Percentiles rank a stretch among this genome's conserved stretches.
These are phyloP conservation scores for Anableps anableps DNA, from an alignment of 2,797 vertebrate species.

Conservation along the genomic window DNA sequence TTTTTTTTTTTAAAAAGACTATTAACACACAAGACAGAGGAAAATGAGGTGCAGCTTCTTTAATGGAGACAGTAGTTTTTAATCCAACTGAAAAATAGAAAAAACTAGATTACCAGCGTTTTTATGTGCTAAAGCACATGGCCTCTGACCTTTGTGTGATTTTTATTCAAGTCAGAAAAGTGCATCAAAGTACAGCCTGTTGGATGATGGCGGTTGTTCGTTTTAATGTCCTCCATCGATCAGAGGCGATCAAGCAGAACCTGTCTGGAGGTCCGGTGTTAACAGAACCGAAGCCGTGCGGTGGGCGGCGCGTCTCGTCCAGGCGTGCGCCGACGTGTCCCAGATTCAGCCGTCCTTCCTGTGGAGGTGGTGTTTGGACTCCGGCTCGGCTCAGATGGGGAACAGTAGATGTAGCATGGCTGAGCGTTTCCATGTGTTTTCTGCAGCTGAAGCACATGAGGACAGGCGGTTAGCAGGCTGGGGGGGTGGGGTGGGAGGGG, in stretches of 20 bases:
- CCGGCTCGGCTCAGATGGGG: conserved; percentile 60
- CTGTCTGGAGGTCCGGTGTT: conserved; percentile 23
- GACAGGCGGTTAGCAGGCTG: conserved; percentile 34
- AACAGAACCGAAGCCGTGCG: conserved; percentile 8
- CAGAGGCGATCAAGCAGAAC: not conserved
- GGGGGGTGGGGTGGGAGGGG: conserved; percentile 31
- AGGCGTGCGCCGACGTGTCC: conserved; percentile 34
- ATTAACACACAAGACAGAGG: not conserved
- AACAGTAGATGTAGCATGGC: conserved; percentile 72
- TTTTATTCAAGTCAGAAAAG: not conserved
- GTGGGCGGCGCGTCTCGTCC: conserved; percentile 28
- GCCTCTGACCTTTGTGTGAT: not conserved
- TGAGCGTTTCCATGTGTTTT: conserved; percentile 78
- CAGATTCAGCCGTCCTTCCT: conserved; percentile 59
- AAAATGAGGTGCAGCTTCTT: not conserved
- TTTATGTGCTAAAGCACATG: too few relatives aligned
- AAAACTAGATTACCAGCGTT: too few relatives aligned
- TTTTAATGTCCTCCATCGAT: not conserved
- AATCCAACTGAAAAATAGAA: too few relatives aligned
- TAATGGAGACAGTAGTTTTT: too few relatives aligned
- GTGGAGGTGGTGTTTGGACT: conserved; percentile 72
- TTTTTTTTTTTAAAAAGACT: not conserved
- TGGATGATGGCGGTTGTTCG: not conserved
- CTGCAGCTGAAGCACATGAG: conserved; percentile 72
- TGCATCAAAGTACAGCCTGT: not conserved